A percentile compares a stretch with the other conserved stretches of the same genome.
Evolutionary conservation across 2,113 vertebrate genomes (phyloP).

Genomic region (Silurus glanis): DNA sequence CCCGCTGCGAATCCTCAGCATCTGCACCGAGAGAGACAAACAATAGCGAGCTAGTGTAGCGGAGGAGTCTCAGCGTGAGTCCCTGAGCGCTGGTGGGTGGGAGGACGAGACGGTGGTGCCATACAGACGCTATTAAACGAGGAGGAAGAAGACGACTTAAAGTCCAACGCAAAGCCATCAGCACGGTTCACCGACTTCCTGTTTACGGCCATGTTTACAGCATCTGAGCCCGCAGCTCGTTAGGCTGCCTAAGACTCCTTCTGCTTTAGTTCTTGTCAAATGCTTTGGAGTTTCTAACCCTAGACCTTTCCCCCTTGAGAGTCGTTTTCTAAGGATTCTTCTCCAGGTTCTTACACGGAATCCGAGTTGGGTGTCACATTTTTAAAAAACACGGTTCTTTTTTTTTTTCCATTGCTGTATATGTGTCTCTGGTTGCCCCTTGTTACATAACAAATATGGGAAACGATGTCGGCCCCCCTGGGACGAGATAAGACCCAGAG

Average conservation of each 20-base stretch:
- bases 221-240: conserved; percentile 60
- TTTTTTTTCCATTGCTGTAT: background rate
- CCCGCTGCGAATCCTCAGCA: conserved; percentile 16
- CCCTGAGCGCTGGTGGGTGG: conserved; percentile 29
- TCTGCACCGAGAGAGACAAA: conserved; percentile 24
- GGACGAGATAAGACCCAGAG: conserved; percentile 33
- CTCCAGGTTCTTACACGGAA: conserved; percentile 54
- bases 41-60: background rate
- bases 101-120: conserved; percentile 55
- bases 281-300: conserved; percentile 46
- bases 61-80: conserved; percentile 14
- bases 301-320: conserved; percentile 34
- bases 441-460: conserved; percentile 60
- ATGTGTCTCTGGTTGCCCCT: background rate
- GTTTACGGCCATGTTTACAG: conserved; percentile 66
- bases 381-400: conserved; percentile 37
- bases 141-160: conserved; percentile 48
- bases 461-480: conserved; percentile 56
- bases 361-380: conserved; percentile 52
- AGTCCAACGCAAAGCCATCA: conserved; percentile 61
- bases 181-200: conserved; percentile 61
- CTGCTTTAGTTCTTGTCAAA: conserved; percentile 18
- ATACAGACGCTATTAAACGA: conserved; percentile 71
- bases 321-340: conserved; percentile 46
- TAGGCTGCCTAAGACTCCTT: conserved; percentile 60